Evolutionary conservation across 1,140 invertebrate genomes (phyloP).

Genomic region (Panagrolaimus sp.): DNA sequence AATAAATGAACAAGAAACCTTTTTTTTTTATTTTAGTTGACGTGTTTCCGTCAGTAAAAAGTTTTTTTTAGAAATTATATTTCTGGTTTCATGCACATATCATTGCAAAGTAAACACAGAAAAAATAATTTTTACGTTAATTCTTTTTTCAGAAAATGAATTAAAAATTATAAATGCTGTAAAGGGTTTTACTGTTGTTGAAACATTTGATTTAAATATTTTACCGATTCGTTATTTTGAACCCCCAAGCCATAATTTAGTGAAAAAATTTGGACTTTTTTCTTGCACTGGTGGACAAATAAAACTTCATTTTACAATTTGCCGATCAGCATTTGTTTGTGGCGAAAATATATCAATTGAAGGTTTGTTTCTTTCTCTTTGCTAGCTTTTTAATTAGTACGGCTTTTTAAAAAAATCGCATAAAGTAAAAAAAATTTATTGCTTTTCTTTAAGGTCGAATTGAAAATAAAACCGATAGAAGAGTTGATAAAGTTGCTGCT

Average conservation of each 20-base stretch:
- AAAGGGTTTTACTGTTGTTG: constrained; percentile 27
- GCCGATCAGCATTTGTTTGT: constrained; percentile 29
- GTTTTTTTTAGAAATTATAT: background rate
- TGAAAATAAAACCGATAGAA: constrained; percentile 33
- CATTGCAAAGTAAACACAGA: too few relatives aligned
- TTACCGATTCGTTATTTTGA: constrained; percentile 26
- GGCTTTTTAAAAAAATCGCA: too few relatives aligned
- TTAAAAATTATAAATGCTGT: background rate
- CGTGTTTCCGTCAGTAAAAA: background rate
- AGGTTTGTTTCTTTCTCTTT: background rate
- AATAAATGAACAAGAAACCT: too few relatives aligned
- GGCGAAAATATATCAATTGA: constrained; percentile 36
- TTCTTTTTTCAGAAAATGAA: background rate
- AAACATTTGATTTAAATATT: constrained; percentile 25
- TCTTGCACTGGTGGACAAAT: constrained; percentile 22
- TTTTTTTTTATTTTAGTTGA: too few relatives aligned
- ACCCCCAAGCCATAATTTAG: constrained; percentile 20
- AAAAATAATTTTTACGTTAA: background rate
- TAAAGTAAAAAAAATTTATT: too few relatives aligned
- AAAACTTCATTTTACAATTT: constrained; percentile 27
- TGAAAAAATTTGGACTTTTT: constrained; percentile 35
- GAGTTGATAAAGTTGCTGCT: constrained; percentile 32
- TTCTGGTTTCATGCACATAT: too few relatives aligned
- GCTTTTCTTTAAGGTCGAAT: constrained; percentile 16
- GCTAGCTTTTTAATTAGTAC: too few relatives aligned